Conservation (phyloP, 2,113 vertebrate species). For the Gorsachius goisagi region DNA sequence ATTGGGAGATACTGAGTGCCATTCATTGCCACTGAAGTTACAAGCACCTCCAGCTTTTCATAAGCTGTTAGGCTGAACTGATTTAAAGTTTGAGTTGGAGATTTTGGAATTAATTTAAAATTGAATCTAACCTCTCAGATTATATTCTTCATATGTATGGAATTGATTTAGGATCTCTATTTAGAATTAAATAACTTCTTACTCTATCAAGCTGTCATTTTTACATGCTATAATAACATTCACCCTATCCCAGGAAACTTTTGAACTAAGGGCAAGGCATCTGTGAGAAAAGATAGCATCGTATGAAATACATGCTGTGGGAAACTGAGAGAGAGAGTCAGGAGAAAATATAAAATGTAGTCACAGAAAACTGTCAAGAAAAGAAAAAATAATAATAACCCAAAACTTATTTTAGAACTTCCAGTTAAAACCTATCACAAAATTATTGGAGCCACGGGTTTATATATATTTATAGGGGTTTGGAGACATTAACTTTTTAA, state of each 20-base stretch:
- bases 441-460: background rate
- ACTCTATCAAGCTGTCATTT: background rate
- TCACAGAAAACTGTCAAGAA: background rate
- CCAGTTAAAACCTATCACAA: background rate
- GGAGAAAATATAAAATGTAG: background rate
- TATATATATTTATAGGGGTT: background rate
- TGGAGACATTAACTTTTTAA: background rate
- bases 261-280: background rate
- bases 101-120: constrained; percentile 29
- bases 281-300: background rate
- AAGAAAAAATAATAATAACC: background rate
- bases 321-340: background rate
- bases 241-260: background rate
- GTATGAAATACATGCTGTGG: background rate
- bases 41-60: background rate
- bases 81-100: background rate
- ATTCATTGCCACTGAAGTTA: background rate
- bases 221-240: background rate
- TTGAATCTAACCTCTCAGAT: background rate
- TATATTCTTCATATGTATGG: background rate
- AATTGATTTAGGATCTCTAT: background rate
- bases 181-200: constrained; percentile 21
- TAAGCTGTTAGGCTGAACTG: background rate
- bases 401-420: background rate
- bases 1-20: background rate